Evolutionary conservation across 1,140 invertebrate genomes (phyloP).

Genomic region (Drosophila lowei): DNA sequence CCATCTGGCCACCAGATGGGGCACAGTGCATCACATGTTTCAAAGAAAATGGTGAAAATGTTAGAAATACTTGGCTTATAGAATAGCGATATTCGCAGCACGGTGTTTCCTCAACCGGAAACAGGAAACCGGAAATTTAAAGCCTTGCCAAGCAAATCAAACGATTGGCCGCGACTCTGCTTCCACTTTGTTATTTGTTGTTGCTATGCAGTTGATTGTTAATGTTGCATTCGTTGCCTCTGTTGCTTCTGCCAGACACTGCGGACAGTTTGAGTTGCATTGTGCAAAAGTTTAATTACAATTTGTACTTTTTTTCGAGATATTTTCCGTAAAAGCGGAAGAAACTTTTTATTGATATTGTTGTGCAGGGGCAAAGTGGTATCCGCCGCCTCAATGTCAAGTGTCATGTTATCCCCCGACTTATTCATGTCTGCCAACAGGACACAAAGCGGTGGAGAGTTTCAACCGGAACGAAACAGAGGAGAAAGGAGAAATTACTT

Average conservation of each 20-base stretch:
- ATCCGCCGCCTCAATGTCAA: conserved; percentile 60
- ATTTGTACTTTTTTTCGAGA: conserved; percentile 59
- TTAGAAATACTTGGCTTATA: neutral
- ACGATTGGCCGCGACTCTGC: conserved; percentile 43
- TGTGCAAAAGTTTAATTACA: conserved; percentile 79
- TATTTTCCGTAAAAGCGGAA: conserved; percentile 57
- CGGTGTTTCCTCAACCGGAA: conserved; percentile 29
- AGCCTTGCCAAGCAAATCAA: conserved; percentile 72
- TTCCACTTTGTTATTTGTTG: conserved; percentile 62
- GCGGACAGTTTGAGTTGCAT: conserved; percentile 73
- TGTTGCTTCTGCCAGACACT: conserved; percentile 59
- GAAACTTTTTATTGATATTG: conserved; percentile 80
- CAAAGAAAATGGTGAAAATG: too few relatives aligned
- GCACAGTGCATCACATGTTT: conserved; percentile 2
- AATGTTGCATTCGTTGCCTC: conserved; percentile 12
- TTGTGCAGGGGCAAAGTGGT: conserved; percentile 4
- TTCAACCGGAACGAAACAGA: conserved; percentile 21
- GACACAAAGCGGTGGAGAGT: conserved; percentile 34
- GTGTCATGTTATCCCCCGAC: conserved; percentile 73
- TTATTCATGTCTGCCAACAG: conserved; percentile 59
- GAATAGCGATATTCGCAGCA: neutral
- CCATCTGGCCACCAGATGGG: conserved; percentile 38
- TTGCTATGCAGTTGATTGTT: conserved; percentile 68
- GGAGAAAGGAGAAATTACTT: conserved; percentile 51
- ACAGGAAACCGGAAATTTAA: conserved; percentile 80